phyloP scores from a whole-genome alignment of 2,888 invertebrate species.

The Lepetodrilus schrolli region DNA sequence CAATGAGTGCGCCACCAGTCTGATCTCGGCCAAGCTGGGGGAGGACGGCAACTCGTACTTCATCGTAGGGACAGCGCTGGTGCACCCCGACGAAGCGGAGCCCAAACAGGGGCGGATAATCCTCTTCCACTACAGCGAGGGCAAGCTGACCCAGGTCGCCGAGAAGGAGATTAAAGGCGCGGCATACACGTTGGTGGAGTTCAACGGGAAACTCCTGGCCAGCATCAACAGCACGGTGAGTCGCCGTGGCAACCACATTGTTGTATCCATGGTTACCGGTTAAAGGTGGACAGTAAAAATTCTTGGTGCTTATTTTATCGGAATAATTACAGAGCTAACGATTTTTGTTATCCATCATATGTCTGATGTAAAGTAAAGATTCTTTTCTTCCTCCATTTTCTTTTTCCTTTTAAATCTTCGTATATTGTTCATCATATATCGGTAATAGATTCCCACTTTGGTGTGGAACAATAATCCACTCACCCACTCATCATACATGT shows the following conservation, averaged over 20 bases:
- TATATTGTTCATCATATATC: too few species aligned
- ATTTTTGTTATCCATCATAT: too few species aligned
- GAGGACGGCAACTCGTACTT: slow-evolving; percentile 94
- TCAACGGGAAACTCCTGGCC: slow-evolving; percentile 96
- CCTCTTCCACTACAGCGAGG: slow-evolving; percentile 89
- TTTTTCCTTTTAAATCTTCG: too few species aligned
- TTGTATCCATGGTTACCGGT: too few species aligned
- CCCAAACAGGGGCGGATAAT: slow-evolving; percentile 93
- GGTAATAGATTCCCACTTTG: too few species aligned
- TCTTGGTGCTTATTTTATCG: too few species aligned
- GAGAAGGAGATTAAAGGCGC: slow-evolving; percentile 98
- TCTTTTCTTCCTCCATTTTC: too few species aligned
- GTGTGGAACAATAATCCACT: too few species aligned
- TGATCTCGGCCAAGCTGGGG: slow-evolving; percentile 91
- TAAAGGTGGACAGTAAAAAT: too few species aligned
- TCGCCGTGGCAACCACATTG: slow-evolving; percentile 35
- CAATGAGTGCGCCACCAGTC: slow-evolving; percentile 91
- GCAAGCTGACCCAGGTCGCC: slow-evolving; percentile 83
- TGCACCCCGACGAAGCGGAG: slow-evolving; percentile 96
- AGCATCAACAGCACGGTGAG: slow-evolving; percentile 95
- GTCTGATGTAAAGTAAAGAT: too few species aligned
- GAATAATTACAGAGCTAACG: too few species aligned
- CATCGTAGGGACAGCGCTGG: slow-evolving; percentile 90
- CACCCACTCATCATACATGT: too few species aligned
- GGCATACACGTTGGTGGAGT: slow-evolving; percentile 92